Evolutionary conservation across 2,113 vertebrate genomes (phyloP).

Genomic region (Origma solitaria): DNA sequence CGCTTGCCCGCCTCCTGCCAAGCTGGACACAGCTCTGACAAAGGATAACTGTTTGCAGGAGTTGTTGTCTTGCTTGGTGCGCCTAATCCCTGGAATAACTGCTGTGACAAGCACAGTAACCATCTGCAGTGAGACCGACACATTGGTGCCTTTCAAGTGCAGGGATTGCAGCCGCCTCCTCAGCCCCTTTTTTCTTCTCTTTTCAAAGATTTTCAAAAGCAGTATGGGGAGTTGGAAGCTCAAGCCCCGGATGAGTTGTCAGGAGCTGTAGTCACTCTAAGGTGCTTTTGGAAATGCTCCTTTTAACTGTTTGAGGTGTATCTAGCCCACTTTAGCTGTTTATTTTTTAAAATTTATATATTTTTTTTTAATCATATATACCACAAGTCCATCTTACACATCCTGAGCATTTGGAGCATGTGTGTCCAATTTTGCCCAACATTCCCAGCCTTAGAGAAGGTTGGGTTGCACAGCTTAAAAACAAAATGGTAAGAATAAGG

Average conservation of each 20-base stretch:
- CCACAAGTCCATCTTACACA: neutral
- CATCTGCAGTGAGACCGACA: neutral
- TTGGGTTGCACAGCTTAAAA: neutral
- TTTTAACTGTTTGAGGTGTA: neutral
- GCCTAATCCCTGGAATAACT: conserved; percentile 9
- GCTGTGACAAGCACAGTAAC: conserved; percentile 19
- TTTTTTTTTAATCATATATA: too few relatives aligned
- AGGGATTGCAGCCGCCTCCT: fast-evolving
- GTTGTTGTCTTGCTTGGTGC: conserved; percentile 25
- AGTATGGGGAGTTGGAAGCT: neutral
- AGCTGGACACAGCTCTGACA: conserved; percentile 12
- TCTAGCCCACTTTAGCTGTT: neutral
- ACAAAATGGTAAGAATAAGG: neutral
- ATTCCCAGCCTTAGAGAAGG: neutral
- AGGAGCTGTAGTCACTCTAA: neutral
- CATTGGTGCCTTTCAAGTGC: neutral
- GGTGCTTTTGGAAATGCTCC: neutral
- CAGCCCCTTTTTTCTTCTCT: neutral
- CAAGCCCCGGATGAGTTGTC: neutral
- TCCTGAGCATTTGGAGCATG: neutral
- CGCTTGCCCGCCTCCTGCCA: neutral
- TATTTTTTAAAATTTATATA: neutral
- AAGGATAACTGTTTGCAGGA: conserved; percentile 32
- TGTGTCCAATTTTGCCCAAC: neutral
- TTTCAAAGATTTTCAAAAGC: neutral